Base-by-base conservation (phyloP, 2,797 vertebrate genomes). In the Microhierax caerulescens region DNA sequence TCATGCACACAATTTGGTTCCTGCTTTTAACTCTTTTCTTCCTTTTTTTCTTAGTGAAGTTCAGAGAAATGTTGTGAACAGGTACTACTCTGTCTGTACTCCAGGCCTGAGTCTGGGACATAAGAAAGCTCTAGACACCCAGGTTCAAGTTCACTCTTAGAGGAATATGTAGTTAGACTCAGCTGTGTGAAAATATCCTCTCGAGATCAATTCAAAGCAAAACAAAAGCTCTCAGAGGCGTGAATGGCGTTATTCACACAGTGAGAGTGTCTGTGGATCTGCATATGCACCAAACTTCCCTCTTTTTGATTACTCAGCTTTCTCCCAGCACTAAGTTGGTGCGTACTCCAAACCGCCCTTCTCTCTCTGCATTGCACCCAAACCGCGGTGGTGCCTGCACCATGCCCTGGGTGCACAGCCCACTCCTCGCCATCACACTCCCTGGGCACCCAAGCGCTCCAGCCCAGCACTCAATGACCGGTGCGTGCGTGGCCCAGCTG, bases 351-450 rank as follows among this genome's bases (percentile, higher is more conserved):
- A 8, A 17, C 13, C 5, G 17, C 41, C 45, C 61, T 30, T 37
- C 54, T 14, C 76, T 74, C 54, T 56, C 67, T 18, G 10, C 57
- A 10, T 5, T 6, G 5, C 22, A 20, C 28, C 19, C 54, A 20
- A 68, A 39, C 15, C 27, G 13, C 2, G 2, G 27, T 2, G 45
- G 43, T 50, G 32, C 21, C 37, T 20, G 21, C 56, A 10, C 56
- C 23, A 0, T 13, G 61, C 15, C 39, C 34, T 11, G 4, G 22
- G 43, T 19, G 59, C 24, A 1, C 3, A 3, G 59, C 15, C n/a
- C 45, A 18, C 11, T 19, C 50, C 19, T 53, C 14, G 11, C 53
- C 59, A 13, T 20, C 53, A 11, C 28, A 11, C 10, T 17, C 24
- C 68, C 39, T 5, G 41, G 19, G 50, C 57, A 43, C n/a, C 23